Evolutionary conservation across 2,797 vertebrate genomes (phyloP).

Genomic region (Pygocentrus nattereri): DNA sequence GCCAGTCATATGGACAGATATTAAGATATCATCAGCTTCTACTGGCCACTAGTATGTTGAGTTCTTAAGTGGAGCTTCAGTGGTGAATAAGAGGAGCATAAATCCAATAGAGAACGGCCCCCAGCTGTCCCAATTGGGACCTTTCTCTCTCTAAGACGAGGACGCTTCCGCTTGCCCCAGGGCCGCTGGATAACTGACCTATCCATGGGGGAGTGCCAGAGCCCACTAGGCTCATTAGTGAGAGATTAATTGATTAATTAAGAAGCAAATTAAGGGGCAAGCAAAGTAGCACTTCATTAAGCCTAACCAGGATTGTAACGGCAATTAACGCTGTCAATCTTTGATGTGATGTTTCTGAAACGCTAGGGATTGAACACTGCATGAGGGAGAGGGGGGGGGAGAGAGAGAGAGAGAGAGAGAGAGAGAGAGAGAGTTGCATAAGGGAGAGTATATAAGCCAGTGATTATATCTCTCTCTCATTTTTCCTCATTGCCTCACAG

Average conservation of each 20-base stretch:
- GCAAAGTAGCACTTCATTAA: conserved; percentile 46
- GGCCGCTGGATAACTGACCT: conserved; percentile 47
- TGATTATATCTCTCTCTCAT: conserved; percentile 49
- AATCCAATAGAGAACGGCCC: background rate
- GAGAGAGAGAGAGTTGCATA: conserved; percentile 2
- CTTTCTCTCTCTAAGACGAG: conserved; percentile 37
- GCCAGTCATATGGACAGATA: background rate
- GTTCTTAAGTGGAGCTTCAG: background rate
- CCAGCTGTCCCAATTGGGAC: conserved; percentile 47
- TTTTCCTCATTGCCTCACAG: conserved; percentile 68
- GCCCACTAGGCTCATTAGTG: conserved; percentile 52
- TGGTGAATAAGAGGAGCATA: background rate
- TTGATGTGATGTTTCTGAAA: background rate
- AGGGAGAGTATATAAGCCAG: background rate
- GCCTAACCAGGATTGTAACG: conserved; percentile 18
- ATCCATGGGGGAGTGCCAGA: conserved; percentile 33
- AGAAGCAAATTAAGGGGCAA: conserved; percentile 45
- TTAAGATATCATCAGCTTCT: conserved; percentile 8
- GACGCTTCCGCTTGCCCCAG: conserved; percentile 36
- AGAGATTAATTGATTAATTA: conserved; percentile 57
- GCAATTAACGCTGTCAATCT: conserved; percentile 27
- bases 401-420: background rate
- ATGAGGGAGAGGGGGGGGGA: background rate
- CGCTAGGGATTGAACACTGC: background rate
- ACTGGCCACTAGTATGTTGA: no score